Percentiles rank a stretch among this genome's conserved stretches.
Evolutionary conservation across 2,113 vertebrate genomes (phyloP).

Genomic region (Coracopsis vasa): DNA sequence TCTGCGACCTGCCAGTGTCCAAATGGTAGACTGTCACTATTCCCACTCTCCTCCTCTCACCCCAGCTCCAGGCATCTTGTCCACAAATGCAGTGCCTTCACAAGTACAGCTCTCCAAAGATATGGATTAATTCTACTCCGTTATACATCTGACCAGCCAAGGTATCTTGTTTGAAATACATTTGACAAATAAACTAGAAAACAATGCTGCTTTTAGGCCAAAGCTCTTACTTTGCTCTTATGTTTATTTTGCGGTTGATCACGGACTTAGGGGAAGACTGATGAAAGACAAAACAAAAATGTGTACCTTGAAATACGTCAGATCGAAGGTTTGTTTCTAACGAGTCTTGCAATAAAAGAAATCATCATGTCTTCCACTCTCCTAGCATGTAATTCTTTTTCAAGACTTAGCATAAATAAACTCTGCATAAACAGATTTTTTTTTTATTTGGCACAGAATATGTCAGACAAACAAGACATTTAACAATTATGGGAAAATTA

Average conservation of each 20-base stretch:
- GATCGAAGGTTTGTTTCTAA: not conserved
- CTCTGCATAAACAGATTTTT: conserved; percentile 18
- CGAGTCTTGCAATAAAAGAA: not conserved
- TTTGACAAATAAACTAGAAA: not conserved
- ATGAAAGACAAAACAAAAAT: not conserved
- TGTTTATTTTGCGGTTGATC: not conserved
- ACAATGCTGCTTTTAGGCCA: not conserved
- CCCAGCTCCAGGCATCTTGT: not conserved
- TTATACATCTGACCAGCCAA: not conserved
- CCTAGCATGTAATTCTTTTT: not conserved
- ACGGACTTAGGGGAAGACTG: not conserved
- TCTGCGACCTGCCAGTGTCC: not conserved
- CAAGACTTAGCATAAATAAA: not conserved
- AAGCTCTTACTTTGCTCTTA: not conserved
- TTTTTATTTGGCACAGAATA: conserved; percentile 6
- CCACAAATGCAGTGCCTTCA: not conserved
- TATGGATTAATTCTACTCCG: not conserved
- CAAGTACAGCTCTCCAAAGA: not conserved
- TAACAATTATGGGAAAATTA: conserved; percentile 7
- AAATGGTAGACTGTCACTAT: not conserved
- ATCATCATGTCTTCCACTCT: not conserved
- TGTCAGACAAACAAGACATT: conserved; percentile 19
- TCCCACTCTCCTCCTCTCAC: not conserved
- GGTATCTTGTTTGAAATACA: not conserved
- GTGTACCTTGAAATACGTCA: not conserved